Percentiles rank a stretch among this genome's conserved stretches.
Evolutionary conservation across 2,113 vertebrate genomes (phyloP).

Genomic region (Nothobranchius furzeri): DNA sequence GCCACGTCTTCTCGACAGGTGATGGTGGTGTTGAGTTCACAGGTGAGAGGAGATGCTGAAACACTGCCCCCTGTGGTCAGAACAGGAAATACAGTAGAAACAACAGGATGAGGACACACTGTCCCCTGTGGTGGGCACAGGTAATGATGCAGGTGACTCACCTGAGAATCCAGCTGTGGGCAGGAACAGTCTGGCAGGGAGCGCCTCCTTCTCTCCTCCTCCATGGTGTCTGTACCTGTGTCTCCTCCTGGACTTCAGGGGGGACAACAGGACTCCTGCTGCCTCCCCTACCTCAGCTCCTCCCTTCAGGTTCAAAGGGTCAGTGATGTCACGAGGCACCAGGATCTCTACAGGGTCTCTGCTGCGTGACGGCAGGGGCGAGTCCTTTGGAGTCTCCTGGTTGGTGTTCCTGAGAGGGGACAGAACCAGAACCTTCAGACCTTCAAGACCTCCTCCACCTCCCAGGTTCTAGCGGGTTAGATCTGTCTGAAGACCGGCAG

Average conservation of each 20-base stretch:
- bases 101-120: conserved; percentile 16
- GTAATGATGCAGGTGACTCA: conserved; percentile 24
- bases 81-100: conserved; percentile 25
- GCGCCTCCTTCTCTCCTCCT: conserved; percentile 27
- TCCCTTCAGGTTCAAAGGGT: conserved; percentile 88
- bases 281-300: conserved; percentile 60
- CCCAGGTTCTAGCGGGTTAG: no score
- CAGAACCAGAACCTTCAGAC: background rate
- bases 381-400: conserved; percentile 87
- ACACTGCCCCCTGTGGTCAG: conserved; percentile 44
- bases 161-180: conserved; percentile 33
- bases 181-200: conserved; percentile 18
- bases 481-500: no score
- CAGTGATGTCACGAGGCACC: conserved; percentile 90
- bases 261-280: conserved; percentile 77
- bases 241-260: conserved; percentile 78
- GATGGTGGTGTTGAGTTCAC: conserved; percentile 90
- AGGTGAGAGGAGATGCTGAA: conserved; percentile 77
- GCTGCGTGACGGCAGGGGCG: conserved; percentile 84
- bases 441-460: background rate
- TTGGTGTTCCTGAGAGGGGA: conserved; percentile 75
- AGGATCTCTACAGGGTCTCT: conserved; percentile 90
- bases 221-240: conserved; percentile 82
- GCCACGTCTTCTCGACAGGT: conserved; percentile 88
- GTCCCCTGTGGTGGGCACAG: conserved; percentile 38